Evolutionary conservation across 2,888 invertebrate species (phyloP).

Genomic region (Cactoblastis cactorum): DNA sequence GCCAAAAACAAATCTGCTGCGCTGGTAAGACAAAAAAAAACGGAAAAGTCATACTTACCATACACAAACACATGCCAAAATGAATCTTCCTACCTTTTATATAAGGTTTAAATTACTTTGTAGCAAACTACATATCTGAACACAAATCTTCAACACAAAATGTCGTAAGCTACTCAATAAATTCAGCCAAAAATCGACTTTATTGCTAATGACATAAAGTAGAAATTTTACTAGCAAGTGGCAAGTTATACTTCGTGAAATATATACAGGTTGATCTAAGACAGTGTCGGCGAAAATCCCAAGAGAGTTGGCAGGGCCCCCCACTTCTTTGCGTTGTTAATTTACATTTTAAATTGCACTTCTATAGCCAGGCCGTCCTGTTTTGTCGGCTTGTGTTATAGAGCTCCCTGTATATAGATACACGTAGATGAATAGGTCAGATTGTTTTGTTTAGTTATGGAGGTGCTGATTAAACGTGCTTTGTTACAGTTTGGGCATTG

Average conservation of each 20-base stretch:
- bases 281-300: slow-evolving; percentile 60
- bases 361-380: slow-evolving; percentile 72
- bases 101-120: slow-evolving; percentile 31
- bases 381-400: slow-evolving; percentile 55
- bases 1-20: slow-evolving; percentile 57
- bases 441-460: slow-evolving; percentile 21
- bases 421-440: slow-evolving; percentile 27
- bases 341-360: slow-evolving; percentile 81
- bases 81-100: slow-evolving; percentile 19
- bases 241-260: slow-evolving; percentile 10
- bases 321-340: slow-evolving; percentile 78
- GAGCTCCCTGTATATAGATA: slow-evolving; percentile 36
- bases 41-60: slow-evolving; percentile 49
- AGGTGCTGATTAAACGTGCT: no score
- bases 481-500: neutral
- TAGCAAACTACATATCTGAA: slow-evolving; percentile 31
- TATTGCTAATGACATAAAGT: rapidly evolving
- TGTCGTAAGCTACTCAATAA: neutral
- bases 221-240: slow-evolving; percentile 13
- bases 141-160: slow-evolving; percentile 6
- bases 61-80: slow-evolving; percentile 24
- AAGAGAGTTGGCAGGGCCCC: slow-evolving; percentile 50
- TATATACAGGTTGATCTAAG: slow-evolving; percentile 51
- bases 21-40: slow-evolving; percentile 57
- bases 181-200: slow-evolving; percentile 5